Percentiles rank a stretch among this genome's conserved stretches.
These are phyloP conservation scores for Solenodon paradoxus DNA, from an alignment of 2,113 vertebrate species.

Conservation along the genomic window DNA sequence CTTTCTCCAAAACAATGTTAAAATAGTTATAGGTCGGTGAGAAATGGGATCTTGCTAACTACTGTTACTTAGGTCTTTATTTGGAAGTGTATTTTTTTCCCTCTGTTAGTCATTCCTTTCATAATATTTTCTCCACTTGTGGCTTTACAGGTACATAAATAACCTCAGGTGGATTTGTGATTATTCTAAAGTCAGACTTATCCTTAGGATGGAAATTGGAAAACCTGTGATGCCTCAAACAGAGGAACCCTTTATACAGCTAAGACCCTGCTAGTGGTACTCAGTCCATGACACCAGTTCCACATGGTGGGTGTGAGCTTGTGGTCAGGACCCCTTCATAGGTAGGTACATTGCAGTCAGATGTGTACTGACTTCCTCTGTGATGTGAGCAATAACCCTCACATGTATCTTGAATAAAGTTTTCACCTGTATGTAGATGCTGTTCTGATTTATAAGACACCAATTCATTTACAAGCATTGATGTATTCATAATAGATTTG, in stretches of 20 bases:
- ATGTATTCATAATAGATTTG: not conserved
- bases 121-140: not conserved
- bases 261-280: too few species aligned
- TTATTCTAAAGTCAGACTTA: slow-evolving; percentile 2
- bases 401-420: not conserved
- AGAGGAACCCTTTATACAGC: not conserved
- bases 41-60: not conserved
- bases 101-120: not conserved
- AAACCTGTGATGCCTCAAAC: not conserved
- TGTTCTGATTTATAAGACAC: not conserved
- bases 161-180: not conserved
- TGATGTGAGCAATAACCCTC: not conserved
- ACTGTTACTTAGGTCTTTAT: not conserved
- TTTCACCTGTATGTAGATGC: not conserved
- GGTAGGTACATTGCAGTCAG: not conserved
- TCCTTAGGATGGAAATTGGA: not conserved
- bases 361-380: not conserved
- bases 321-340: not conserved
- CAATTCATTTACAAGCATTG: not conserved
- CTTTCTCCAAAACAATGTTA: not conserved
- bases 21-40: not conserved
- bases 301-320: not conserved
- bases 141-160: not conserved
- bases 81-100: not conserved
- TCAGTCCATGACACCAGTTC: not conserved